phyloP scores from a whole-genome alignment of 2,113 vertebrate genomes.

The Catharus fuscescens region DNA sequence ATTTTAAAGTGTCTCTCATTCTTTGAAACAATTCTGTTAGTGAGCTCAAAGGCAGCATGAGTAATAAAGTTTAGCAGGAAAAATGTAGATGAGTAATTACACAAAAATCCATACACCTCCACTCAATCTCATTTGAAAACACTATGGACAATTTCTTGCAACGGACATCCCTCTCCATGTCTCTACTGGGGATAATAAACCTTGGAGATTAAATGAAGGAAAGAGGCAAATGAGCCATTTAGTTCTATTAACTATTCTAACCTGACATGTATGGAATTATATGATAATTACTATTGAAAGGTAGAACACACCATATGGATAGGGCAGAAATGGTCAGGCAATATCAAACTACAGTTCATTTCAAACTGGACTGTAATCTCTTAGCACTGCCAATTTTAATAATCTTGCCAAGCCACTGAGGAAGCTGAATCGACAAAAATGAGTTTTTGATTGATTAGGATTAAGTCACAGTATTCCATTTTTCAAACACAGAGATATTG shows the following conservation, averaged over 20 bases:
- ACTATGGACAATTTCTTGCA: not conserved
- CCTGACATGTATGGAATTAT: slow-evolving; percentile 42
- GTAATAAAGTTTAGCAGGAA: slow-evolving; percentile 30
- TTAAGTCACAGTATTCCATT: slow-evolving; percentile 26
- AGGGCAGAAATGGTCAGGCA: not conserved
- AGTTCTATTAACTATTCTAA: slow-evolving; percentile 57
- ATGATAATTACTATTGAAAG: slow-evolving; percentile 42
- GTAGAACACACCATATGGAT: not conserved
- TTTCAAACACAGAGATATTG: slow-evolving; percentile 38
- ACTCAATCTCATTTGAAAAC: slow-evolving; percentile 53
- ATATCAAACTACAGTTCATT: slow-evolving; percentile 6
- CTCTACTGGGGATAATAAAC: slow-evolving; percentile 39
- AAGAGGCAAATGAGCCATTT: slow-evolving; percentile 54
- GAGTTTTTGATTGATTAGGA: slow-evolving; percentile 68
- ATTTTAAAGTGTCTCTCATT: not conserved
- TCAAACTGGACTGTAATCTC: slow-evolving; percentile 2
- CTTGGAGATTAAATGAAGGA: slow-evolving; percentile 57
- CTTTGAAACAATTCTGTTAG: not conserved
- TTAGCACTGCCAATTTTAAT: slow-evolving; percentile 29
- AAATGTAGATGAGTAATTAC: slow-evolving; percentile 40
- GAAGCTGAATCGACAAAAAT: slow-evolving; percentile 67
- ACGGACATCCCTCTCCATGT: not conserved
- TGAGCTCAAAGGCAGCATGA: not conserved
- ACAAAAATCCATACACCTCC: slow-evolving; percentile 33
- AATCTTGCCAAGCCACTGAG: slow-evolving; percentile 33